A percentile compares a stretch with the other conserved stretches of the same genome.
Evolutionary conservation across 2,797 vertebrate genomes (phyloP).

Genomic region (Scomberomorus guttatus): DNA sequence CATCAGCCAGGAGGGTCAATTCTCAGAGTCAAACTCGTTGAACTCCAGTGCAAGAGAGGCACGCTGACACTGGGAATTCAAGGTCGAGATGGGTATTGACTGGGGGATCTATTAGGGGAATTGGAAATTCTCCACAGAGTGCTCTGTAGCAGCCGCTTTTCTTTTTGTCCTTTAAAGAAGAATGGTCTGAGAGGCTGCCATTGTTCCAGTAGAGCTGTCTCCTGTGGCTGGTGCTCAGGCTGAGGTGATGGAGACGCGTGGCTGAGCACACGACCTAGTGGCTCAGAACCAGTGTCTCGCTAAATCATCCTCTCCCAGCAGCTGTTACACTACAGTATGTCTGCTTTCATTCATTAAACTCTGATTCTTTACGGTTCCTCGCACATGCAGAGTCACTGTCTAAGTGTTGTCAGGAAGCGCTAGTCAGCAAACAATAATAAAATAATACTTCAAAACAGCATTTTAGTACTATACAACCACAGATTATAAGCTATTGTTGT

Average conservation of each 20-base stretch:
- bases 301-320: slow-evolving; percentile 22
- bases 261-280: slow-evolving; percentile 12
- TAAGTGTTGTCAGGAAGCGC: slow-evolving; percentile 6
- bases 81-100: slow-evolving; percentile 58
- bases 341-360: slow-evolving; percentile 20
- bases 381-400: slow-evolving; percentile 2
- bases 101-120: slow-evolving; percentile 45
- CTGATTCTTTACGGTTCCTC: slow-evolving; percentile 19
- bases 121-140: slow-evolving; percentile 39
- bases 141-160: slow-evolving; percentile 6
- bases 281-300: slow-evolving; percentile 25
- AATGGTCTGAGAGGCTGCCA: slow-evolving; percentile 13
- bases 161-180: slow-evolving; percentile 43
- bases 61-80: slow-evolving; percentile 50
- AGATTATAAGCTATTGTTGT: too few species aligned
- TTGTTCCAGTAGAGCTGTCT: slow-evolving; percentile 22
- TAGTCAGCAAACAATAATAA: background rate
- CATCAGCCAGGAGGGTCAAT: slow-evolving; percentile 31
- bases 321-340: background rate
- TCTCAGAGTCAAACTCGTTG: slow-evolving; percentile 44
- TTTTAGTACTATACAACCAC: background rate
- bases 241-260: background rate
- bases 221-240: slow-evolving; percentile 11
- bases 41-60: slow-evolving; percentile 32
- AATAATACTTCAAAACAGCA: slow-evolving; percentile 14